phyloP scores from a whole-genome alignment of 2,113 vertebrate genomes.

The Myocastor coypus region DNA sequence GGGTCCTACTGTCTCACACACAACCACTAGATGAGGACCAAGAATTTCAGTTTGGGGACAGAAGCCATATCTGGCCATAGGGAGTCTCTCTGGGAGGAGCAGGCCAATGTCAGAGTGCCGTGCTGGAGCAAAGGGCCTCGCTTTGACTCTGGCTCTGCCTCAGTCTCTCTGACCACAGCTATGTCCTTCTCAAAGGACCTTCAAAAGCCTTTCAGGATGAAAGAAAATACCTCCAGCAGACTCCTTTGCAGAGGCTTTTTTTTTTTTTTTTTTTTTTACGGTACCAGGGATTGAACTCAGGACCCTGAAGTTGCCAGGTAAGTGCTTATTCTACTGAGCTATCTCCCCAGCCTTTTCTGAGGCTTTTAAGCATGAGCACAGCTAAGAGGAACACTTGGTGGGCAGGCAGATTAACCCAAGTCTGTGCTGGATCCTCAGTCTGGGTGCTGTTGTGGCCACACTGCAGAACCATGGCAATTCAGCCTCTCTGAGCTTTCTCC shows the following conservation, averaged over 20 bases:
- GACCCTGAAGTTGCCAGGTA: no score
- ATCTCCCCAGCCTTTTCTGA: neutral
- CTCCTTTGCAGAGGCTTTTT: constrained; percentile 10
- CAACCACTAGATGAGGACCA: neutral
- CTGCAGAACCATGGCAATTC: no score
- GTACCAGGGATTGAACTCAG: no score
- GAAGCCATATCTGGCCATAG: neutral
- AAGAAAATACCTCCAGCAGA: neutral
- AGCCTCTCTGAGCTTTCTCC: neutral
- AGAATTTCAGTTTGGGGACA: neutral
- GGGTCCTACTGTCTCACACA: neutral
- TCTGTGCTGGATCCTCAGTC: neutral
- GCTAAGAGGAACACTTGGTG: neutral
- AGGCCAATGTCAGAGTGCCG: fast-evolving
- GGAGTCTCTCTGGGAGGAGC: no score
- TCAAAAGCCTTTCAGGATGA: neutral
- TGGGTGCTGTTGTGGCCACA: neutral
- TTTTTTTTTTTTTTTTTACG: neutral
- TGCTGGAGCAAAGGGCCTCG: neutral
- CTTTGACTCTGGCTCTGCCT: neutral
- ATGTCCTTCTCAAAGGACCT: neutral
- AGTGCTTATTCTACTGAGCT: no score
- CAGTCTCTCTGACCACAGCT: neutral
- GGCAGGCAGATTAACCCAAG: fast-evolving
- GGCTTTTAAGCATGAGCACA: neutral